Base-by-base conservation (phyloP, 2,113 vertebrate species). In the Forbesichthys papilliferus region DNA sequence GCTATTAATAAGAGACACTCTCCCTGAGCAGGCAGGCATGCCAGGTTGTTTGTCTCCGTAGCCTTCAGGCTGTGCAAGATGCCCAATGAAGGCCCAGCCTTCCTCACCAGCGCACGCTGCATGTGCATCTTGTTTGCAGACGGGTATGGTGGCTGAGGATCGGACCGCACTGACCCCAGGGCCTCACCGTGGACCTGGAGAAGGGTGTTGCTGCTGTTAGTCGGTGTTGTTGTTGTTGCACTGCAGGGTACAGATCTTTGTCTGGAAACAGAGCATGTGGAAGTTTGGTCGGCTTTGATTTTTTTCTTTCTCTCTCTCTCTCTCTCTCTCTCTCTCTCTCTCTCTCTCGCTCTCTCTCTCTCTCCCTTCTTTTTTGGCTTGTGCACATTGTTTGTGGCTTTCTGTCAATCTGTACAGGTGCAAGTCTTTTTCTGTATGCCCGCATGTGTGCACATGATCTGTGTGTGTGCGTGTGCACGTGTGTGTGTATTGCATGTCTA, bases 171-270 rank as follows among this genome's bases (percentile, higher is more conserved):
- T 78, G 74, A 86, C 82, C 81, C 86, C 74, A 84, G 75, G 74
- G 85, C 81, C 81, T 87, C 74, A 84, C 75, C 75, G 73, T 87
- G 83, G 88, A 84, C 74, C 84, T 83, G 79, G 68, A 74, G 64
- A 83, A 47, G 77, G 56, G 33, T 20, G 78, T 73, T 71, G 61
- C 62, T 9, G 11, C 27, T 27, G 77, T 86, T 85, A 74, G 53
- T 14, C 5, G 56, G 33, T 20, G 78, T 73, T 71, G 61, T 62
- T 9, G 11, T 48, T 66, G 64, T 49, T 75, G 59, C 57, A 76
- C 80, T 75, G 63, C 69, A 67, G 80, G 83, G 64, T 14, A 64
- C 11, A 3, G 14, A n/a, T 62, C 14, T 48, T 48, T 42, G 59
- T 16, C 36, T 27, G 9, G 16, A 48, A 62, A 11, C 5, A 52